phyloP scores from a whole-genome alignment of 2,797 vertebrate genomes.

The Pelodytes ibericus region DNA sequence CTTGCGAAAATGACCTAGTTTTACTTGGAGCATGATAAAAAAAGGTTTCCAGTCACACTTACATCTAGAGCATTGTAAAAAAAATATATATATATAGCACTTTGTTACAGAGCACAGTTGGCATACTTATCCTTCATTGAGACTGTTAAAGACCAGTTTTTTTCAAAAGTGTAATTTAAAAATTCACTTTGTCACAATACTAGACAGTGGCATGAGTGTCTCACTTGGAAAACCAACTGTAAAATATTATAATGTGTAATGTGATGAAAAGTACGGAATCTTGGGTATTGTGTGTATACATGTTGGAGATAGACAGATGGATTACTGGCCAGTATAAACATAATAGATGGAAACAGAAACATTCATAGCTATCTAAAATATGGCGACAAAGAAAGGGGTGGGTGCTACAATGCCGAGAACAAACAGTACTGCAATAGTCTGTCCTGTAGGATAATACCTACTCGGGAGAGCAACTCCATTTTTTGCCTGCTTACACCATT shows the following conservation, averaged over 20 bases:
- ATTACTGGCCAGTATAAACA: not conserved
- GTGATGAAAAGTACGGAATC: no score
- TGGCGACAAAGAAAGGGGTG: no score
- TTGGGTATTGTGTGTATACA: no score
- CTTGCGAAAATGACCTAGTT: constrained; percentile 3
- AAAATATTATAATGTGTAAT: not conserved
- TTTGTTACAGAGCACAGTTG: not conserved
- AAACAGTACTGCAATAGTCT: no score
- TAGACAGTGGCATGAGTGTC: not conserved
- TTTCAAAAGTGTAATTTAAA: constrained; percentile 4
- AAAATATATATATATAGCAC: not conserved
- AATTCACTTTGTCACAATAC: not conserved
- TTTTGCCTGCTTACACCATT: no score
- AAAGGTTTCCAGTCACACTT: constrained; percentile 2
- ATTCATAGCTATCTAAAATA: not conserved
- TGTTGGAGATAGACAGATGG: not conserved
- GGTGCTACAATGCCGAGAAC: no score
- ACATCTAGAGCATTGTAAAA: not conserved
- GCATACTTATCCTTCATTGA: not conserved
- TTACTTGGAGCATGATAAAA: not conserved
- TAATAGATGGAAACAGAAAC: not conserved
- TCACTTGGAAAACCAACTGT: not conserved
- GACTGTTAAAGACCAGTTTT: not conserved
- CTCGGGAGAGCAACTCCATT: no score
- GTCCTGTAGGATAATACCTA: no score